A percentile compares a stretch with the other conserved stretches of the same genome.
phyloP scores from a whole-genome alignment of 1,140 invertebrate genomes.

The Macrobrachium nipponense region DNA sequence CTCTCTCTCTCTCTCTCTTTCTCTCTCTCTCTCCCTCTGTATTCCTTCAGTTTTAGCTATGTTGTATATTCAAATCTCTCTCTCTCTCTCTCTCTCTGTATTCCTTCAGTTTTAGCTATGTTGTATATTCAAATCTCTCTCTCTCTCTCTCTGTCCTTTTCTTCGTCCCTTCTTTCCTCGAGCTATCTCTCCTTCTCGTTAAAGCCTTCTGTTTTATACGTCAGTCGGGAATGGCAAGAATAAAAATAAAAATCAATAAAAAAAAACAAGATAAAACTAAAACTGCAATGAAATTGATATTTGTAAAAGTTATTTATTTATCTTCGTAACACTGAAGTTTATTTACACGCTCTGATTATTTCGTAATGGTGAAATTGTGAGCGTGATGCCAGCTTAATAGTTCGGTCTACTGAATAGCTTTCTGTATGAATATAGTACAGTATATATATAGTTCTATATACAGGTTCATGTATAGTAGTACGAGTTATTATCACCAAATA shows the following conservation, averaged over 20 bases:
- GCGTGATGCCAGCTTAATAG: no score
- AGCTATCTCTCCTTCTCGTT: conserved; percentile 2
- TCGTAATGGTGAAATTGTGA: no score
- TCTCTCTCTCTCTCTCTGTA: background rate
- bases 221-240: no score
- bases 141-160: background rate
- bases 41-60: no score
- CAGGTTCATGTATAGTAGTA: conserved; percentile 5
- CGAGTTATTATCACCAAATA: no score
- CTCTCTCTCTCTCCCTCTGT: background rate
- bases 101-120: background rate
- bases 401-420: background rate
- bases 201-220: background rate
- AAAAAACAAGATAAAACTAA: no score
- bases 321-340: no score
- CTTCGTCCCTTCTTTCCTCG: conserved; percentile 9
- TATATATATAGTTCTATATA: conserved; percentile 18
- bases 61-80: background rate
- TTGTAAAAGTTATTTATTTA: no score
- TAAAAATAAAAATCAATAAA: no score
- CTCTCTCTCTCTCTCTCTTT: conserved; percentile 15
- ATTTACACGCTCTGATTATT: no score
- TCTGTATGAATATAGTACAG: background rate
- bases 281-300: no score
- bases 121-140: background rate